phyloP scores from a whole-genome alignment of 2,888 invertebrate genomes.

The Apoda limacodes region DNA sequence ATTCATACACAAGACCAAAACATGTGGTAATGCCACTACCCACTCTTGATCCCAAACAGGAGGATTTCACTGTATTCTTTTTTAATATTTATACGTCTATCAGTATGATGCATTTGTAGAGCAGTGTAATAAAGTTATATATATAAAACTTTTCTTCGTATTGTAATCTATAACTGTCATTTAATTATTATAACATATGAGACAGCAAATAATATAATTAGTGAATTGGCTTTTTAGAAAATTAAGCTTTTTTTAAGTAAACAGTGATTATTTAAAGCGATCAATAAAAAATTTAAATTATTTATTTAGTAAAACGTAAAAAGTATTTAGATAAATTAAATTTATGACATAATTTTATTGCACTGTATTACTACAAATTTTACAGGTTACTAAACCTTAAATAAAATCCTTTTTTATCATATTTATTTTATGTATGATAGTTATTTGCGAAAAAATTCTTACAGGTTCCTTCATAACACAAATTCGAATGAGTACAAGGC shows the following conservation, averaged over 20 bases:
- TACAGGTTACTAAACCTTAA: slow-evolving; percentile 37
- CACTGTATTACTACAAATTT: slow-evolving; percentile 27
- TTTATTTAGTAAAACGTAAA: background rate
- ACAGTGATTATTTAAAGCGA: no score
- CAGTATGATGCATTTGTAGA: no score
- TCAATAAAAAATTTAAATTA: slow-evolving; percentile 9
- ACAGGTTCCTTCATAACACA: slow-evolving; percentile 61
- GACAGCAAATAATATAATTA: no score
- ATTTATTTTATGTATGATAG: slow-evolving; percentile 26
- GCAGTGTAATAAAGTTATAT: no score
- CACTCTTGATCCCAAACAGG: slow-evolving; percentile 34
- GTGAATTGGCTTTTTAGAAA: no score
- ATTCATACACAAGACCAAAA: slow-evolving; percentile 65
- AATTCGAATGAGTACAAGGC: slow-evolving; percentile 57
- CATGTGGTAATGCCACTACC: slow-evolving; percentile 66
- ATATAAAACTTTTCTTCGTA: no score
- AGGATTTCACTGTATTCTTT: slow-evolving; percentile 59
- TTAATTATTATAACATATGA: no score
- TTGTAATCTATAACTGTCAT: no score
- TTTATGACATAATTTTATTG: slow-evolving; percentile 3
- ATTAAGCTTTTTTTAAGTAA: no score
- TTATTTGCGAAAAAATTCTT: slow-evolving; percentile 28
- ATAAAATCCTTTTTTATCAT: slow-evolving; percentile 33
- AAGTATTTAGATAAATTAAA: background rate
- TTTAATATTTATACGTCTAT: slow-evolving; percentile 47